Conservation (phyloP, 2,113 vertebrate species). For the Cynoglossus semilaevis region DNA sequence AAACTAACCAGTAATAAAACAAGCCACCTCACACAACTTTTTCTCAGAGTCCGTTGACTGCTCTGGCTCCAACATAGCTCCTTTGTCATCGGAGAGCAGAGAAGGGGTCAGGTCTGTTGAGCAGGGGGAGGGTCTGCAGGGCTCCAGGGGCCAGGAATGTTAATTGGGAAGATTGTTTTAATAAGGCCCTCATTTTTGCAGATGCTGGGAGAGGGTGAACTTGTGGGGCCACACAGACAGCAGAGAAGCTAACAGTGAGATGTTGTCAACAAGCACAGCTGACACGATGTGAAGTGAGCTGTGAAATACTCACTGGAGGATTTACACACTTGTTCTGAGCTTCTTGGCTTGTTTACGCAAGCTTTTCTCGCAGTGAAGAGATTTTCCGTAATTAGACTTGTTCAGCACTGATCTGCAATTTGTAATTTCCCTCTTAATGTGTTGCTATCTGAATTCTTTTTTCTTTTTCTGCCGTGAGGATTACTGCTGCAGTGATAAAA, state of each 20-base stretch:
- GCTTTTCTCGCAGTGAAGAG: slow-evolving; percentile 47
- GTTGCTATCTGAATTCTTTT: slow-evolving; percentile 45
- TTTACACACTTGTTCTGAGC: slow-evolving; percentile 37
- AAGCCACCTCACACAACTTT: not conserved
- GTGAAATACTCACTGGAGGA: slow-evolving; percentile 30
- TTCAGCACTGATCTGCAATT: slow-evolving; percentile 38
- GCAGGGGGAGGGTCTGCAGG: slow-evolving; percentile 22
- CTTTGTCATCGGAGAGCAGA: slow-evolving; percentile 49
- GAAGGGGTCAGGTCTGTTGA: slow-evolving; percentile 40
- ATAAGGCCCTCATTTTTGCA: slow-evolving; percentile 73
- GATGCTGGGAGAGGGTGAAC: slow-evolving; percentile 60
- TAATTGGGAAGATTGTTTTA: slow-evolving; percentile 80
- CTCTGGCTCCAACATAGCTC: slow-evolving; percentile 48
- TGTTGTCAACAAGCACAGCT: slow-evolving; percentile 59
- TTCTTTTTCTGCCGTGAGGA: too few relatives aligned
- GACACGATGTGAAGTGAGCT: slow-evolving; percentile 46
- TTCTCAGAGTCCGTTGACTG: slow-evolving; percentile 10
- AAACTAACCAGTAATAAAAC: too few relatives aligned
- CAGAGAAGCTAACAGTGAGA: slow-evolving; percentile 46
- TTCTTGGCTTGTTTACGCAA: slow-evolving; percentile 26
- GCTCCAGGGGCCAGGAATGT: slow-evolving; percentile 72
- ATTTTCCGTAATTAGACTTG: slow-evolving; percentile 54
- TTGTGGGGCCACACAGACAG: slow-evolving; percentile 58
- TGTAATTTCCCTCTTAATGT: slow-evolving; percentile 31
- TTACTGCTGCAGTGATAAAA: not conserved